Percentiles rank a stretch among this genome's conserved stretches.
Evolutionary conservation across 1,140 invertebrate species (phyloP).

Genomic region (Drosophila asahinai): DNA sequence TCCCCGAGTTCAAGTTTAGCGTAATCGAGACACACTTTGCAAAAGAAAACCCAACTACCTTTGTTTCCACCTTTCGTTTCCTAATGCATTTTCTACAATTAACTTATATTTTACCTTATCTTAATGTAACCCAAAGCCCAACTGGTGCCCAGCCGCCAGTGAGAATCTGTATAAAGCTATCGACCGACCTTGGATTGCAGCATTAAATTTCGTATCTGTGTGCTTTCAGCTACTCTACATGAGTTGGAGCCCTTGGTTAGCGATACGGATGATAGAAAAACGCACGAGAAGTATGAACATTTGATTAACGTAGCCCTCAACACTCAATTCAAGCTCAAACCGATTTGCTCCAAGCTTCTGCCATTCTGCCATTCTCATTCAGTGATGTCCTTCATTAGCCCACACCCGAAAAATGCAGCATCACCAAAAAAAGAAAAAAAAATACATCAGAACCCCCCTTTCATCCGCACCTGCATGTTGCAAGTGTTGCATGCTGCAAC

Average conservation of each 20-base stretch:
- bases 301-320: constrained; percentile 40
- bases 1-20: constrained; percentile 59
- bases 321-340: constrained; percentile 9
- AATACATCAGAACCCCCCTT: constrained; percentile 15
- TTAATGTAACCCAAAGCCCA: constrained; percentile 50
- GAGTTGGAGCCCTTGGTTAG: constrained; percentile 93
- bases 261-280: constrained; percentile 87
- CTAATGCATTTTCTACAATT: constrained; percentile 52
- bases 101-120: constrained; percentile 45
- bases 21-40: constrained; percentile 71
- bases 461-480: constrained; percentile 56
- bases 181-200: constrained; percentile 36
- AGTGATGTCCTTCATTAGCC: constrained; percentile 49
- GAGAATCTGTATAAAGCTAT: constrained; percentile 36
- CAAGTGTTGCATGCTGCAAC: constrained; percentile 46
- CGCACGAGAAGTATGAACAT: constrained; percentile 83
- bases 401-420: constrained; percentile 37
- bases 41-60: constrained; percentile 39
- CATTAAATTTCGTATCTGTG: constrained; percentile 76
- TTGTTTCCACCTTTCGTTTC: constrained; percentile 55
- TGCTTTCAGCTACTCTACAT: constrained; percentile 85
- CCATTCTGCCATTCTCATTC: constrained; percentile 52
- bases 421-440: constrained; percentile 13
- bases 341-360: constrained; percentile 58
- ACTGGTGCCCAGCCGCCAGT: constrained; percentile 46